These are phyloP conservation scores for Bursaphelenchus okinawaensis DNA, from an alignment of 2,888 invertebrate species.

Conservation along the genomic window DNA sequence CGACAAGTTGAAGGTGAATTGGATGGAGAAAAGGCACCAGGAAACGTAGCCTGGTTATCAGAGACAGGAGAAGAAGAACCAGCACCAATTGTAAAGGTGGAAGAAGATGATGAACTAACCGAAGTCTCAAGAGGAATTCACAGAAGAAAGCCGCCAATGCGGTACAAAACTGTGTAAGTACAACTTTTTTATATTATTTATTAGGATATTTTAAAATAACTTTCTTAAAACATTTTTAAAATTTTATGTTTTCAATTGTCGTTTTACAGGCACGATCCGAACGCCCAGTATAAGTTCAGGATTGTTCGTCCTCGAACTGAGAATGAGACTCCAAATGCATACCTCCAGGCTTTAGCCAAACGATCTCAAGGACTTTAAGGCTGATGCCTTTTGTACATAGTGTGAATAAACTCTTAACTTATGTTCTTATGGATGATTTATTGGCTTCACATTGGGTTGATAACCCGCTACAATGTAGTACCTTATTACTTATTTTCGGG, in stretches of 20 bases:
- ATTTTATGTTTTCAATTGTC: too few species aligned
- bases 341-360: neutral
- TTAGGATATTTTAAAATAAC: too few species aligned
- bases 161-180: too few species aligned
- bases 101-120: neutral
- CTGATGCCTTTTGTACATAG: neutral
- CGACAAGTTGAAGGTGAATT: slow-evolving; percentile 6
- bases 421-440: too few species aligned
- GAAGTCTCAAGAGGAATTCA: neutral
- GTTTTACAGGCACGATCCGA: neutral
- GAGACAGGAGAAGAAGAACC: neutral
- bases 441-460: too few species aligned
- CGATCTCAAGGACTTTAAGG: neutral
- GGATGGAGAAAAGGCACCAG: neutral
- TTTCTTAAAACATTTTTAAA: too few species aligned
- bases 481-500: too few species aligned
- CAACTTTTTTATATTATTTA: too few species aligned
- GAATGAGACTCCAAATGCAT: neutral
- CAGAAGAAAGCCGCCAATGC: neutral
- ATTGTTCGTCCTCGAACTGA: neutral
- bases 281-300: neutral
- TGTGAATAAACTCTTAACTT: neutral
- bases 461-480: too few species aligned
- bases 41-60: slow-evolving; percentile 1
- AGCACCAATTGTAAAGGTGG: neutral